Evolutionary conservation across 2,797 vertebrate species (phyloP), one percentile per base, ranked within the genome.

Genomic region (Choloepus didactylus): DNA sequence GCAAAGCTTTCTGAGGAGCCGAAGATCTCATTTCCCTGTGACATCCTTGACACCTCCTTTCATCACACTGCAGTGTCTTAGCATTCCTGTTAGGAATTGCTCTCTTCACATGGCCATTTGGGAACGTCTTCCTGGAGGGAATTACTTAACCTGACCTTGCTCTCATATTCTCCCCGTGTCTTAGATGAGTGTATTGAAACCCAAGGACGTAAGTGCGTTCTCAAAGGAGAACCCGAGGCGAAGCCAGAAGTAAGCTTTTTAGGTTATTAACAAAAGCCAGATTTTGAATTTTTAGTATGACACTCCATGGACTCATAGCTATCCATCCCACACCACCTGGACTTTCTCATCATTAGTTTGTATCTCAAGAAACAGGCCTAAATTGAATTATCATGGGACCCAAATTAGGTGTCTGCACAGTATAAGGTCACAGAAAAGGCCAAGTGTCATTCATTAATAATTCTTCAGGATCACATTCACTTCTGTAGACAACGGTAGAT

Each of bases 341-440:
- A 18, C 21, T n/a, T 46, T 35, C 85, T 93, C 31, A 5, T 60
- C 5, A 41, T 51, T 35, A 46, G 38, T 5, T 51, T 54, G 23
- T 35, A 62, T 79, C 31, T 79, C 93, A 91, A 89, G 49, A 14
- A 69, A 84, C 44, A 80, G 38, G 85, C 38, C 11, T 76, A 62
- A 69, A 79, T 0, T 54, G 3, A 91, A 49, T 66, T 64, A 64
- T n/a, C 76, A 21, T 1, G n/a, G 72, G 62, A 60, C 56, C 35
- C 25, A 86, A 87, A 64, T 0, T 0, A 60, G 29, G 29, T 38
- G 31, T 77, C 23, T 29, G n/a, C n/a, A 49, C 4, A 6, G 3
- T 14, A 66, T 25, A 41, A 49, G 38, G 49, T 59, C 89, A 51
- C 60, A 76, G 62, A 3, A 94, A 75, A 82, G 27, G 29, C 51